These are phyloP conservation scores for Furcula furcula DNA, from an alignment of 2,888 invertebrate species.

Conservation along the genomic window DNA sequence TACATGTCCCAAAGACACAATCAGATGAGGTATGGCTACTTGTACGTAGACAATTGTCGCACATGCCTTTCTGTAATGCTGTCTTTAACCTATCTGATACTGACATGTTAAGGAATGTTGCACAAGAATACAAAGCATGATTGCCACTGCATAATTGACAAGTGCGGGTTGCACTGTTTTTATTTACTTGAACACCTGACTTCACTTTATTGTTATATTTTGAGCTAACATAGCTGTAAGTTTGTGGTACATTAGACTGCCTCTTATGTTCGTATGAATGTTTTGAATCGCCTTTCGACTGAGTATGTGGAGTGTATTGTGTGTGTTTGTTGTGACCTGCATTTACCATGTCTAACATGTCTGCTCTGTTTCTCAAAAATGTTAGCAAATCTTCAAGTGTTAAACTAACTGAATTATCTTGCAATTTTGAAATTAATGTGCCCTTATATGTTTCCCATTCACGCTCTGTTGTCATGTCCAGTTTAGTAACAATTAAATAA, in stretches of 20 bases:
- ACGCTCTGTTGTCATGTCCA: slow-evolving; percentile 1
- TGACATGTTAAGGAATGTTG: no score
- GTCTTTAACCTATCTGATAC: no score
- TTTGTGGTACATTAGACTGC: not conserved
- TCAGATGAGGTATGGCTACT: no score
- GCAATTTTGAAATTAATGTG: not conserved
- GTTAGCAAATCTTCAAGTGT: not conserved
- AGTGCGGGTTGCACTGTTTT: not conserved
- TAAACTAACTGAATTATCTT: not conserved
- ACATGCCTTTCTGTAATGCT: no score
- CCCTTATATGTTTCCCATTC: slow-evolving; percentile 1
- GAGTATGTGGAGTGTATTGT: not conserved
- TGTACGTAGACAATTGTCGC: no score
- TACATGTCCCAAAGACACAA: no score
- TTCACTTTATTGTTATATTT: no score
- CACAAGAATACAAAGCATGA: no score
- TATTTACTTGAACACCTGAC: no score
- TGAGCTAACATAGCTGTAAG: no score
- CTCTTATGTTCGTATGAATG: not conserved
- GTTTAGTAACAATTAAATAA: not conserved
- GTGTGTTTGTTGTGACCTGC: not conserved
- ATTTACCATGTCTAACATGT: slow-evolving; percentile 1
- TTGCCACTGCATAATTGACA: not conserved
- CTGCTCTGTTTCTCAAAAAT: not conserved
- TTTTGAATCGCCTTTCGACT: not conserved